Percentiles rank a stretch among this genome's conserved stretches.
Conservation (phyloP, 2,888 invertebrate genomes). For the Dioctria linearis region DNA sequence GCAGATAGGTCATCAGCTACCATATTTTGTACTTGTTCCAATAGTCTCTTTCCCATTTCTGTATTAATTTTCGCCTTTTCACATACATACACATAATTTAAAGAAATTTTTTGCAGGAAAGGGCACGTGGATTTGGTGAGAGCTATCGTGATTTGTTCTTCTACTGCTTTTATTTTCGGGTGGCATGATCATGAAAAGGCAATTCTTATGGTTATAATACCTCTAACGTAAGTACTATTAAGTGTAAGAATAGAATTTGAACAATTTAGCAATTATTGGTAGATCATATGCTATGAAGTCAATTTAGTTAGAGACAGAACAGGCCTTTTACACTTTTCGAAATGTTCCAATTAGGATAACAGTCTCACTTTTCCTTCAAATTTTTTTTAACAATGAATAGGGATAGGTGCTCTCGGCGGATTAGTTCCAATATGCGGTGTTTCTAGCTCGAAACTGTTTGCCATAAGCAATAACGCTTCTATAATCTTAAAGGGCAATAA, state of each 20-base stretch:
- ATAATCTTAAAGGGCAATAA: no score
- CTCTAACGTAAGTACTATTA: slow-evolving; percentile 80
- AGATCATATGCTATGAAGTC: no score
- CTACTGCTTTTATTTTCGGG: slow-evolving; percentile 94
- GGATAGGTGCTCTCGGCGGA: no score
- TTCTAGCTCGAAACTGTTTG: no score
- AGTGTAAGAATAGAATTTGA: slow-evolving; percentile 34
- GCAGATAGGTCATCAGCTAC: slow-evolving; percentile 62
- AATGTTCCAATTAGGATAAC: no score
- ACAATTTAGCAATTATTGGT: no score
- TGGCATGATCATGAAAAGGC: slow-evolving; percentile 99
- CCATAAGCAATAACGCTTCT: no score
- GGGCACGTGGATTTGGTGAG: slow-evolving; percentile 77
- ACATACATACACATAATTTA: slow-evolving; percentile 60
- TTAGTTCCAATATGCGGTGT: no score
- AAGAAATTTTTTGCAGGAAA: slow-evolving; percentile 66
- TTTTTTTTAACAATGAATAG: no score
- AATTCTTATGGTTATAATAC: slow-evolving; percentile 91
- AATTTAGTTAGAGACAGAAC: no score
- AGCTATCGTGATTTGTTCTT: slow-evolving; percentile 86
- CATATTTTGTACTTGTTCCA: slow-evolving; percentile 59
- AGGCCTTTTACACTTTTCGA: no score
- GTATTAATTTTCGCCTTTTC: slow-evolving; percentile 68
- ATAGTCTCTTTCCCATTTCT: slow-evolving; percentile 64
- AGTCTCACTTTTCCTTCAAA: no score